Conservation (phyloP, 1,140 invertebrate species). For the Hormaphis cornu region DNA sequence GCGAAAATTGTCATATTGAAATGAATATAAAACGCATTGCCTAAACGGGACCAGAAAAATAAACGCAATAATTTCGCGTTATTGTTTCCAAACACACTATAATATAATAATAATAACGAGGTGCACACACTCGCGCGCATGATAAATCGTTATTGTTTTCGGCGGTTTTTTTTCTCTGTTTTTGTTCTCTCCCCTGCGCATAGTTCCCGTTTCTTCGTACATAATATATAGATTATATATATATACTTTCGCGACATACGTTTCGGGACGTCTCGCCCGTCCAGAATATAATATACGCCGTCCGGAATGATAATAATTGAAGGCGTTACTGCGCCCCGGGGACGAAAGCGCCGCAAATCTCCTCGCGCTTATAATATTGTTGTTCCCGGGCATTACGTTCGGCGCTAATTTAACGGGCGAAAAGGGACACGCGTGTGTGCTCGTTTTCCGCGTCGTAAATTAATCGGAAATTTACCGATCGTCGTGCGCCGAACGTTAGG, state of each 20-base stretch:
- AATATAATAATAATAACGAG: slow-evolving; percentile 14
- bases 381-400: slow-evolving; percentile 1
- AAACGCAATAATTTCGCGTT: not conserved
- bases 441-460: slow-evolving; percentile 3
- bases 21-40: too few species aligned
- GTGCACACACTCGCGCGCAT: slow-evolving; percentile 13
- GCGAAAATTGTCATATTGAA: too few species aligned
- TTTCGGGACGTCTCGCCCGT: not conserved
- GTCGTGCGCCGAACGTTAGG: too few species aligned
- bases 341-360: too few species aligned
- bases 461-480: not conserved
- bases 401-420: slow-evolving; percentile 7
- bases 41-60: too few species aligned
- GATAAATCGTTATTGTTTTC: slow-evolving; percentile 27
- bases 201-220: too few species aligned
- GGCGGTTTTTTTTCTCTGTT: not conserved
- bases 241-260: not conserved
- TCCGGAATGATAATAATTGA: slow-evolving; percentile 28
- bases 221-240: too few species aligned
- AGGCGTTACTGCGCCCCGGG: slow-evolving; percentile 24
- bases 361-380: not conserved
- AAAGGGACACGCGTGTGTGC: not conserved
- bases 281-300: not conserved
- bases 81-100: not conserved
- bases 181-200: not conserved